A percentile compares a stretch with the other conserved stretches of the same genome.
Conservation (phyloP, 2,888 invertebrate genomes). For the Meganola albula region DNA sequence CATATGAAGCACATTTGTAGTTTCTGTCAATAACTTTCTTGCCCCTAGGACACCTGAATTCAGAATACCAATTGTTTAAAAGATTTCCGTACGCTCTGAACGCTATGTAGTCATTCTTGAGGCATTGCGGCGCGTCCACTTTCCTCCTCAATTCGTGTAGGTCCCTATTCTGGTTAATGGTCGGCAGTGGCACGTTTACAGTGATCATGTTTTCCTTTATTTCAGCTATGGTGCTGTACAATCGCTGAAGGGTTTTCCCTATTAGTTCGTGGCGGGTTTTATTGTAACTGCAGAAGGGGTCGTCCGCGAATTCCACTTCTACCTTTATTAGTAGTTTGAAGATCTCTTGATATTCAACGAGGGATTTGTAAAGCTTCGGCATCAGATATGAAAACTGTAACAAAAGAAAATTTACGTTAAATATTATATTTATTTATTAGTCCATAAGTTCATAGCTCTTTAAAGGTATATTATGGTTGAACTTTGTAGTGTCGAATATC, state of each 20-base stretch:
- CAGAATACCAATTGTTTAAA: slow-evolving; percentile 77
- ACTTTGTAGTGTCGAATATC: too few relatives aligned
- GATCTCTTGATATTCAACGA: slow-evolving; percentile 55
- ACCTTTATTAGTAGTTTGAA: slow-evolving; percentile 54
- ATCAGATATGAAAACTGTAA: slow-evolving; percentile 77
- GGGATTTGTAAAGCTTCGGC: slow-evolving; percentile 75
- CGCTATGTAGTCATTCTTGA: slow-evolving; percentile 79
- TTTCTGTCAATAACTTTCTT: slow-evolving; percentile 43
- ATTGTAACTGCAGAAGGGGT: slow-evolving; percentile 60
- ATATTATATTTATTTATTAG: too few relatives aligned
- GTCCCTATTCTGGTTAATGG: slow-evolving; percentile 53
- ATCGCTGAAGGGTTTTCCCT: slow-evolving; percentile 51
- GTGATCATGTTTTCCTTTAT: slow-evolving; percentile 59
- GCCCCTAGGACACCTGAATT: slow-evolving; percentile 60
- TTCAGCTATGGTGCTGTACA: slow-evolving; percentile 79
- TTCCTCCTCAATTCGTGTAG: slow-evolving; percentile 51
- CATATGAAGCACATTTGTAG: slow-evolving; percentile 41
- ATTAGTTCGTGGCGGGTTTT: slow-evolving; percentile 58
- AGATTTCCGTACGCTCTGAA: slow-evolving; percentile 77
- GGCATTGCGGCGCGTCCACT: slow-evolving; percentile 72
- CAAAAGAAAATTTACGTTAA: slow-evolving; percentile 39
- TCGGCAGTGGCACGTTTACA: slow-evolving; percentile 49
- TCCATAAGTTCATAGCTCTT: too few relatives aligned
- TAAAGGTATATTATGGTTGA: too few relatives aligned
- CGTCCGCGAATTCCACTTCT: slow-evolving; percentile 57